These are phyloP conservation scores for Buathra laborator DNA, from an alignment of 2,888 invertebrate species.

Conservation along the genomic window DNA sequence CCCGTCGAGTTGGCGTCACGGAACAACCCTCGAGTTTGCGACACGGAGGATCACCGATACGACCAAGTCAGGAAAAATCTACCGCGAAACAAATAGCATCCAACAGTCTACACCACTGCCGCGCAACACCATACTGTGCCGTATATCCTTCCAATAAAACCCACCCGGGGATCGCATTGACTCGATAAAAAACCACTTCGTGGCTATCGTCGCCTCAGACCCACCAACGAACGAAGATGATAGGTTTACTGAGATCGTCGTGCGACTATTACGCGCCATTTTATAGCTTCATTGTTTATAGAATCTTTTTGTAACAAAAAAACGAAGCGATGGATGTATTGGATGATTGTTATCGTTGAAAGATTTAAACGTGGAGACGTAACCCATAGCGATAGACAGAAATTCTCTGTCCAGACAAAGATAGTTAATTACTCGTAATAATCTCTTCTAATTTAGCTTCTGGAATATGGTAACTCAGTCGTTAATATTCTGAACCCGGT, in stretches of 20 bases:
- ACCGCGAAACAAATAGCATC: constrained; percentile 13
- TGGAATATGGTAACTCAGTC: constrained; percentile 82
- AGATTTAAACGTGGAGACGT: too few species aligned
- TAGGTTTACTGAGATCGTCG: neutral
- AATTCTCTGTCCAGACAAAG: too few species aligned
- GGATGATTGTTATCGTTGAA: too few species aligned
- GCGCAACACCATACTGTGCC: neutral
- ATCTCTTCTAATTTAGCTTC: constrained; percentile 80
- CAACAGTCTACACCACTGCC: neutral
- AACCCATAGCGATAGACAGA: too few species aligned
- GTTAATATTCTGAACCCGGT: constrained; percentile 84
- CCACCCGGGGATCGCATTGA: constrained; percentile 74
- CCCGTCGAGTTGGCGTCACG: constrained; percentile 36
- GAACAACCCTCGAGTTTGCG: constrained; percentile 21
- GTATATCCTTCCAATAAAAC: constrained; percentile 75
- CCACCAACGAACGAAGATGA: neutral
- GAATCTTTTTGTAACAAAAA: neutral
- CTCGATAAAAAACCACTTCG: constrained; percentile 79
- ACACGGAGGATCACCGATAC: constrained; percentile 26
- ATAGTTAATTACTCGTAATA: too few species aligned
- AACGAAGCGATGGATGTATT: too few species aligned
- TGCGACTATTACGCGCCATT: constrained; percentile 71
- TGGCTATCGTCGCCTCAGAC: constrained; percentile 70
- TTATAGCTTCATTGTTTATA: constrained; percentile 20
- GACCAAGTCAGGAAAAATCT: constrained; percentile 8